Evolutionary conservation across 2,797 vertebrate genomes (phyloP).

Genomic region (Furcifer pardalis): DNA sequence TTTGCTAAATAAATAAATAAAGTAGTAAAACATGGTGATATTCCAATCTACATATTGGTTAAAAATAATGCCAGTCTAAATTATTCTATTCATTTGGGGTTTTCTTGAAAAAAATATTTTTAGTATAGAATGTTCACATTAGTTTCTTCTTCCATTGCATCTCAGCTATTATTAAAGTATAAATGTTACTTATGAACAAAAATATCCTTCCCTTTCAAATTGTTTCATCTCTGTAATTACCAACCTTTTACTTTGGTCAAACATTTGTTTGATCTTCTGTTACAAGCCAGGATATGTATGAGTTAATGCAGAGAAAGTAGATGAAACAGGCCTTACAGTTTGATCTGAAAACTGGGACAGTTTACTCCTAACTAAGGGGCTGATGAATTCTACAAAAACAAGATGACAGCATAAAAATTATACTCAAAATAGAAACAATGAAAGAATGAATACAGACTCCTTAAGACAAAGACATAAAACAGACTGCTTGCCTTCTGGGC

Average conservation of each 20-base stretch:
- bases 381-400: conserved; percentile 15
- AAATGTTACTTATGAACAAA: not conserved
- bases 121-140: not conserved
- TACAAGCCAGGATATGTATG: not conserved
- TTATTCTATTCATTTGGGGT: too few species aligned
- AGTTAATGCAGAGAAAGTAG: not conserved
- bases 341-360: not conserved
- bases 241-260: not conserved
- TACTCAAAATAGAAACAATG: not conserved
- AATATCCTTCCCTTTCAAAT: not conserved
- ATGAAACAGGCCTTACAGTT: not conserved
- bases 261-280: too few species aligned
- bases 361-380: not conserved
- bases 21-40: too few species aligned
- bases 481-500: conserved; percentile 38
- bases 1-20: too few species aligned
- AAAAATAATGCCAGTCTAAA: too few species aligned
- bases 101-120: too few species aligned
- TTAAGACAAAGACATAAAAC: conserved; percentile 13
- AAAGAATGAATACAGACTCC: conserved; percentile 15
- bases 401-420: conserved; percentile 14
- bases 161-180: not conserved
- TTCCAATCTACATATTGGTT: too few species aligned
- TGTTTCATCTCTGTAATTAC: not conserved
- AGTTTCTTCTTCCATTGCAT: not conserved